phyloP scores from a whole-genome alignment of 1,140 invertebrate genomes.

The Conus betulinus region DNA sequence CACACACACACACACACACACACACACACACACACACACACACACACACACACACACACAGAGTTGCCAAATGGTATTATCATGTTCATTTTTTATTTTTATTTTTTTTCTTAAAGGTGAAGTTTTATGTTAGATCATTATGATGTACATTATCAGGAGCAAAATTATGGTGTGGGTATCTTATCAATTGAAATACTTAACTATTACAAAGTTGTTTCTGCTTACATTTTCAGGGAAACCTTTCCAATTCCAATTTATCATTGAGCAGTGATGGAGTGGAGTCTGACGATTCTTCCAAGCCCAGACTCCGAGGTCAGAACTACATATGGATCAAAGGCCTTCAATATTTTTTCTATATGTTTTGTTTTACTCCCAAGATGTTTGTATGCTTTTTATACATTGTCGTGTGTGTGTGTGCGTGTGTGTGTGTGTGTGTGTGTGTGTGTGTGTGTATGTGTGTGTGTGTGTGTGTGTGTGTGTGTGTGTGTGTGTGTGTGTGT shows the following conservation, averaged over 20 bases:
- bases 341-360: not conserved
- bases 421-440: not conserved
- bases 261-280: constrained; percentile 47
- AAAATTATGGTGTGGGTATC: too few relatives aligned
- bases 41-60: too few relatives aligned
- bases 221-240: constrained; percentile 28
- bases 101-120: too few relatives aligned
- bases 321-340: not conserved
- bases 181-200: too few relatives aligned
- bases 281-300: constrained; percentile 45
- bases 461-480: not conserved
- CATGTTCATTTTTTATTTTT: not conserved
- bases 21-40: too few relatives aligned
- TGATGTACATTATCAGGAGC: too few relatives aligned
- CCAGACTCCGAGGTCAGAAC: constrained; percentile 44
- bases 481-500: not conserved
- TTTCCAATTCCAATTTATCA: constrained; percentile 52
- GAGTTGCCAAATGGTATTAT: not conserved
- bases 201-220: too few relatives aligned
- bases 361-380: not conserved
- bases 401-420: not conserved
- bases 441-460: not conserved
- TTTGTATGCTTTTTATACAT: not conserved
- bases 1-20: too few relatives aligned
- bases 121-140: too few relatives aligned